A percentile compares a stretch with the other conserved stretches of the same genome.
These are phyloP conservation scores for Crocidura indochinensis DNA, from an alignment of 2,797 vertebrate genomes.

Conservation along the genomic window DNA sequence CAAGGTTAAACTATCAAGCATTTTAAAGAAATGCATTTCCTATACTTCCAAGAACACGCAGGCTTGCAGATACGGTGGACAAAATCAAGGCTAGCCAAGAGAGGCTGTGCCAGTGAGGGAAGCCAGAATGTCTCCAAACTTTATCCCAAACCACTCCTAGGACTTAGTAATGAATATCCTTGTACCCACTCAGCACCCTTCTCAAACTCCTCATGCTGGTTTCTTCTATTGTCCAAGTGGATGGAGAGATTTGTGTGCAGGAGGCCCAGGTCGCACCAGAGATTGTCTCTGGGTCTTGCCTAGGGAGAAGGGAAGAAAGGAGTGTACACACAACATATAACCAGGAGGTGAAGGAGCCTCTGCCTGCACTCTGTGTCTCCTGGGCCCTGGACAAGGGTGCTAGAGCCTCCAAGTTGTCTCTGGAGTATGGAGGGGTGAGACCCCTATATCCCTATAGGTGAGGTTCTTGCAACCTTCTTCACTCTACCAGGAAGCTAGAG, in stretches of 20 bases:
- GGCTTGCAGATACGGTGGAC: not conserved
- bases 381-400: not conserved
- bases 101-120: not conserved
- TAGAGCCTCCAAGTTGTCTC: not conserved
- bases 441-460: not conserved
- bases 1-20: conserved; percentile 7
- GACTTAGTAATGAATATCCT: not conserved
- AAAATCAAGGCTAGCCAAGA: not conserved
- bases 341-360: not conserved
- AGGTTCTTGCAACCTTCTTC: not conserved
- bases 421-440: not conserved
- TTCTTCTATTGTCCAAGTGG: not conserved
- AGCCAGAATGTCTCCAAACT: not conserved
- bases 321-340: not conserved
- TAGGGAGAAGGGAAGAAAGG: no score
- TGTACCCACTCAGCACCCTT: not conserved
- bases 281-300: no score
- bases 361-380: not conserved
- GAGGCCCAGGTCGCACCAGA: no score
- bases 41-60: conserved; percentile 72
- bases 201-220: not conserved
- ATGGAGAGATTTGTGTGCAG: no score
- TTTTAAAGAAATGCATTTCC: conserved; percentile 68
- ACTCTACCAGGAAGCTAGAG: no score
- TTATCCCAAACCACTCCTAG: not conserved